Base-by-base conservation (phyloP, 2,113 vertebrate genomes). In the Leptodactylus fuscus region DNA sequence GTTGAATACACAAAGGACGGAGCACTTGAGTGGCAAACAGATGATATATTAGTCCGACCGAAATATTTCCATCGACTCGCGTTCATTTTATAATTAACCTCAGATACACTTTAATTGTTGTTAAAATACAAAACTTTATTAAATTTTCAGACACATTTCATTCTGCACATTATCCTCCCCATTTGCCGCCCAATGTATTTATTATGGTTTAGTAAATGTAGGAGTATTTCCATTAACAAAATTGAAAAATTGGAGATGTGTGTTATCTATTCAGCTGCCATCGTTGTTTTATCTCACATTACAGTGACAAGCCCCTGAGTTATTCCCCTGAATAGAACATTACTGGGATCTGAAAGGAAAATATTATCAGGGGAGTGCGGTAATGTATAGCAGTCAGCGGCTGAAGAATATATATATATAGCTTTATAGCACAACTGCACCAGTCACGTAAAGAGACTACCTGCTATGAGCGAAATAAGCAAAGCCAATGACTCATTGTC, bases 271-370 rank as follows among this genome's bases (percentile, higher is more conserved):
- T 44, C 24, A 80, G 48, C 65, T 85, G 83, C 76, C 83, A 85
- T 55, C 83, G 60, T 71, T 80, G 83, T 71, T 85, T 85, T 80
- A 85, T 85, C 79, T 73, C 49, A 55, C 67, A 80, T 71, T 71
- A 70, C 49, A 53, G 65, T 73, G 83, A 85, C 83, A 85, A 78
- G 46, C 48, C 51, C 65, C 62, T 85, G 83, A 85, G 65, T 85
- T 85, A 85, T 85, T 80, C 76, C 69, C 51, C 65, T 71, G 65
- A 85, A 85, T 71, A 85, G 76, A 85, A 80, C 83, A 85, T 80
- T 71, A 85, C 62, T 80, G 71, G 80, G 83, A 80, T 85, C 80
- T 80, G 76, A 58, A 80, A 73, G 71, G 76, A 80, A 85, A 85
- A 80, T 80, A 80, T 71, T 85, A 34, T 79, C 76, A 73, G 62